phyloP scores from a whole-genome alignment of 1,140 invertebrate genomes.

The Calosoma granatense region DNA sequence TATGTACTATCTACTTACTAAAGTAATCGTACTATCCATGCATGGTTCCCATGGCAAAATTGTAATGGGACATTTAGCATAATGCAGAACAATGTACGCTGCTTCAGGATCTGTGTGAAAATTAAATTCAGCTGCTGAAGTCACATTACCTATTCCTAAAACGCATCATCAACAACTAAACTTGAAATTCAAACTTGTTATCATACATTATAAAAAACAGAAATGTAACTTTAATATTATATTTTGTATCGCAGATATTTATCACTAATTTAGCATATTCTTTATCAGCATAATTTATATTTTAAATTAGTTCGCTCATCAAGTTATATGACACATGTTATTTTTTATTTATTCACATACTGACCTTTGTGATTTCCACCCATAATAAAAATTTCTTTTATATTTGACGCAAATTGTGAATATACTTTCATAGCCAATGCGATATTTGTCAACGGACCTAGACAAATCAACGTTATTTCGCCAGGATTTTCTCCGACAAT shows the following conservation, averaged over 20 bases:
- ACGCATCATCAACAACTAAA: conserved; percentile 17
- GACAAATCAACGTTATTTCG: conserved; percentile 47
- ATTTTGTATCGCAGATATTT: no score
- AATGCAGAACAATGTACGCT: conserved; percentile 54
- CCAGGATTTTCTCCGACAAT: conserved; percentile 26
- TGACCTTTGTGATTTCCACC: conserved; percentile 63
- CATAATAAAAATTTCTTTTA: conserved; percentile 62
- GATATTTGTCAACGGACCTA: conserved; percentile 69
- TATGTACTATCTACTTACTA: no score
- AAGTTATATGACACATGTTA: conserved; percentile 14
- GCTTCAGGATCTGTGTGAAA: conserved; percentile 71
- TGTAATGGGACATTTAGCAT: conserved; percentile 42
- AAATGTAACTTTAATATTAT: background rate
- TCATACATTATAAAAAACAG: background rate
- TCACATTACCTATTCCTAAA: conserved; percentile 55
- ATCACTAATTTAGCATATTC: no score
- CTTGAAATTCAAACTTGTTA: no score
- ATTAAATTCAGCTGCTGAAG: conserved; percentile 65
- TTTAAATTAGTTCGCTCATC: no score
- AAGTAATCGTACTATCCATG: conserved; percentile 34
- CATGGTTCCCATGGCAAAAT: conserved; percentile 57
- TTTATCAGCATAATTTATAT: no score
- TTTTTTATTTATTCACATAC: conserved; percentile 9
- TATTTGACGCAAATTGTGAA: conserved; percentile 44
- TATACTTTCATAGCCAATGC: conserved; percentile 60